These are phyloP conservation scores for Calypte anna DNA, from an alignment of 2,113 vertebrate genomes.

Conservation along the genomic window DNA sequence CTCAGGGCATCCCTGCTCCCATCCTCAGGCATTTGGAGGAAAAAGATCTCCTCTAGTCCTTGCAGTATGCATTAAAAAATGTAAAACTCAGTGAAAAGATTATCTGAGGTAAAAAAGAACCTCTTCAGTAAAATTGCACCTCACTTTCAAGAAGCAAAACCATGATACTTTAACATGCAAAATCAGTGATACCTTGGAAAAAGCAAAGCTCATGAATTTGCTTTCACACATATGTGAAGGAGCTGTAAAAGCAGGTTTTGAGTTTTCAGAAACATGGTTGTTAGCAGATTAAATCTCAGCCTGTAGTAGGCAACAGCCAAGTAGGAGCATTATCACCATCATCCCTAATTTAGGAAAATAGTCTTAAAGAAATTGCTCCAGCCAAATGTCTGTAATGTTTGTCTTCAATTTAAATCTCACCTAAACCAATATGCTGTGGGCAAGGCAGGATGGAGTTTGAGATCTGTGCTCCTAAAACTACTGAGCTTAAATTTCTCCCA, in stretches of 20 bases:
- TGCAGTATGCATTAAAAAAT: neutral
- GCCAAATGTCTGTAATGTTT: constrained; percentile 20
- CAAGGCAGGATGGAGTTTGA: neutral
- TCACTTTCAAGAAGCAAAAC: neutral
- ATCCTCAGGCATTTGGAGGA: accelerated
- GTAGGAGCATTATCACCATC: constrained; percentile 35
- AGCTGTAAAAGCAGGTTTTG: constrained; percentile 52
- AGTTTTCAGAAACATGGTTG: constrained; percentile 35
- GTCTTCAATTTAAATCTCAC: neutral
- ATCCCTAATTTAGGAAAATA: constrained; percentile 60
- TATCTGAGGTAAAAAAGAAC: neutral
- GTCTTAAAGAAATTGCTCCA: constrained; percentile 25
- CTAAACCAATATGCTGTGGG: neutral
- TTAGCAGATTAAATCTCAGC: constrained; percentile 53
- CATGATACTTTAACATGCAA: neutral
- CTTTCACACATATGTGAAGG: constrained; percentile 32
- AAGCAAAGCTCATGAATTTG: neutral
- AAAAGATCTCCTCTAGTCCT: neutral
- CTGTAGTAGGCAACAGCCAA: constrained; percentile 38
- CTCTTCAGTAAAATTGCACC: neutral
- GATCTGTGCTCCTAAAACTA: neutral
- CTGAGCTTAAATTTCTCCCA: neutral
- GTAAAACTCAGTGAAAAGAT: neutral
- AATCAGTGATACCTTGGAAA: neutral
- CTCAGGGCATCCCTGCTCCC: neutral